Evolutionary conservation across 2,113 vertebrate species (phyloP).

Genomic region (Eleginops maclovinus): DNA sequence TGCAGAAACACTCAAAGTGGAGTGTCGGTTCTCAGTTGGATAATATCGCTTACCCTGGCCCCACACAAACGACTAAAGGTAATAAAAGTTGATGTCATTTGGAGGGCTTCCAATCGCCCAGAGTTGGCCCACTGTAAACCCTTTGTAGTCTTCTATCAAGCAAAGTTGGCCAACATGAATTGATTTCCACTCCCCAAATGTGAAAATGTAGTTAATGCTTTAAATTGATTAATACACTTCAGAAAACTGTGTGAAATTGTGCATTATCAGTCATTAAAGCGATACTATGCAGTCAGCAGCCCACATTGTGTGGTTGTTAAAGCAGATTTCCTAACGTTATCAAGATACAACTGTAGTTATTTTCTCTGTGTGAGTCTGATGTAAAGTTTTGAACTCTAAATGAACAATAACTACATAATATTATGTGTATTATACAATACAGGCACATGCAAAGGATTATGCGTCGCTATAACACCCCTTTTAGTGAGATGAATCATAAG

Average conservation of each 20-base stretch:
- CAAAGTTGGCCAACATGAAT: too few relatives aligned
- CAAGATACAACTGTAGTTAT: not conserved
- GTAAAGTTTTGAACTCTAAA: constrained; percentile 5
- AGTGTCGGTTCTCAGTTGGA: not conserved
- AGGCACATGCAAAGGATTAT: constrained; percentile 5
- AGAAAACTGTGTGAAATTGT: not conserved
- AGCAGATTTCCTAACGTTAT: constrained; percentile 17
- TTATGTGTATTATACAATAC: not conserved
- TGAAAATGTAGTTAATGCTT: too few relatives aligned
- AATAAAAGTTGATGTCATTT: not conserved
- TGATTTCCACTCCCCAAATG: too few relatives aligned
- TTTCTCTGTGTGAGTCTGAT: not conserved
- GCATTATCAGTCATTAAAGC: not conserved
- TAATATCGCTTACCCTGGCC: not conserved
- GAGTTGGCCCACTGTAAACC: not conserved
- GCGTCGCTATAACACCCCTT: not conserved
- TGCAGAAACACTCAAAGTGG: not conserved
- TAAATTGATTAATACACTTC: too few relatives aligned
- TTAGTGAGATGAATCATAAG: not conserved
- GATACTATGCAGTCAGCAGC: not conserved
- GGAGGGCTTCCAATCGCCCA: too few relatives aligned
- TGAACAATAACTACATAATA: not conserved
- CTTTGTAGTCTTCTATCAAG: not conserved
- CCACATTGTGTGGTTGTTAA: constrained; percentile 6
- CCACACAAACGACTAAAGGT: not conserved